Percentiles rank a stretch among this genome's conserved stretches.
These are phyloP conservation scores for Subacronicta megacephala DNA, from an alignment of 2,888 invertebrate species.

Conservation along the genomic window DNA sequence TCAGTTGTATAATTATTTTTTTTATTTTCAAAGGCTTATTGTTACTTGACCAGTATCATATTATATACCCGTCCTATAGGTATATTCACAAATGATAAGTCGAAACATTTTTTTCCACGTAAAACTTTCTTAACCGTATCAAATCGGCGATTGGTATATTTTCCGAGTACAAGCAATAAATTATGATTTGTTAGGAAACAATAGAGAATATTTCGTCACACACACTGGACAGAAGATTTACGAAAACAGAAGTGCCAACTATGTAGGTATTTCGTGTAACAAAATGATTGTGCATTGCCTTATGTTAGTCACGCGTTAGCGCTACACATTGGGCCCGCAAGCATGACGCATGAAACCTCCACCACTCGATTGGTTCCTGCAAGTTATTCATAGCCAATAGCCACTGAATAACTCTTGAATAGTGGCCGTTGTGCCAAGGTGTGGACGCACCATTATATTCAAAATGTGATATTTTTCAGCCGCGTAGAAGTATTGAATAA, in stretches of 20 bases:
- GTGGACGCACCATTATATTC: slow-evolving; percentile 3
- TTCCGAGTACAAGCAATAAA: slow-evolving; percentile 18
- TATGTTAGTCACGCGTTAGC: neutral
- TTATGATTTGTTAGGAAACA: slow-evolving; percentile 22
- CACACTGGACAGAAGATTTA: slow-evolving; percentile 1
- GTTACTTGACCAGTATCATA: too few relatives aligned
- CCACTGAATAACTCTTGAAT: neutral
- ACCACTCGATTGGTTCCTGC: neutral
- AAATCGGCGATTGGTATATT: slow-evolving; percentile 25
- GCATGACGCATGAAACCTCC: neutral
- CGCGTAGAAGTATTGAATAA: slow-evolving; percentile 30
- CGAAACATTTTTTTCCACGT: neutral
- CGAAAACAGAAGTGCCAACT: slow-evolving; percentile 6
- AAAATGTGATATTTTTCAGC: slow-evolving; percentile 48
- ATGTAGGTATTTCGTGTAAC: slow-evolving; percentile 5
- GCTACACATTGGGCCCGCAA: neutral
- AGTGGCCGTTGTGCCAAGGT: neutral
- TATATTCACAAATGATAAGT: neutral
- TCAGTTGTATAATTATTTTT: too few relatives aligned
- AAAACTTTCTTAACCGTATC: slow-evolving; percentile 9
- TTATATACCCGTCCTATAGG: neutral
- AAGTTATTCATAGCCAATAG: neutral
- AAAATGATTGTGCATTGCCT: slow-evolving; percentile 10
- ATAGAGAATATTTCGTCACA: slow-evolving; percentile 37
- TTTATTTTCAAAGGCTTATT: too few relatives aligned